A percentile compares a stretch with the other conserved stretches of the same genome.
phyloP scores from a whole-genome alignment of 30 jellyfish, hydroid and myxozoan genomes.

The Pelagia noctiluca region DNA sequence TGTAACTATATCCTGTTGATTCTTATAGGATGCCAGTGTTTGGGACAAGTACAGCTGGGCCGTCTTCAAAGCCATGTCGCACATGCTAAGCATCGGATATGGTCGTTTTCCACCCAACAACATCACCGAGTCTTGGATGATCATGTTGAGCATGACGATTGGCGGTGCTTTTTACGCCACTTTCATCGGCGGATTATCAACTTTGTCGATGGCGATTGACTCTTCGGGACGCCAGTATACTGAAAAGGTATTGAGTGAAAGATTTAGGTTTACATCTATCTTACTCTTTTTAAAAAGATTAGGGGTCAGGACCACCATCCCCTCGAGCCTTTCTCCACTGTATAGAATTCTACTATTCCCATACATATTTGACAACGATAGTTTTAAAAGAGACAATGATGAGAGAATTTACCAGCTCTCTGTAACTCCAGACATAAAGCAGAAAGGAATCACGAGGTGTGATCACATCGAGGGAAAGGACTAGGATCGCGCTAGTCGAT shows the following conservation, averaged over 20 bases:
- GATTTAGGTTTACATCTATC: not conserved
- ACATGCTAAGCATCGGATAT: constrained; percentile 93
- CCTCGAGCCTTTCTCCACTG: too few species aligned
- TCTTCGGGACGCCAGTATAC: constrained; percentile 80
- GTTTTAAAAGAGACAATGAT: too few species aligned
- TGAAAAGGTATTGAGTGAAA: constrained; percentile 84
- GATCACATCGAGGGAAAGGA: too few species aligned
- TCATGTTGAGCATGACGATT: constrained; percentile 77
- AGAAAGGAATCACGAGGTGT: too few species aligned
- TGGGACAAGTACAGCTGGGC: constrained; percentile 91
- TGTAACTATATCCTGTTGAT: too few species aligned
- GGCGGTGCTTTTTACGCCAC: constrained; percentile 97
- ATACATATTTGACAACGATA: too few species aligned
- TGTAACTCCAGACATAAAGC: too few species aligned
- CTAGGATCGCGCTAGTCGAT: too few species aligned
- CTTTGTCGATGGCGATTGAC: constrained; percentile 79
- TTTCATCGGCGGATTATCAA: constrained; percentile 84
- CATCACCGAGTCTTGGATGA: constrained; percentile 73
- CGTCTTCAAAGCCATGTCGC: constrained; percentile 87
- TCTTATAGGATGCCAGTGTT: constrained; percentile 56
- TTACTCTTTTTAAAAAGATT: too few species aligned
- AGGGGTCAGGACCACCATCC: too few species aligned
- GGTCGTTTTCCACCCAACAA: constrained; percentile 86
- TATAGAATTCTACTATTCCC: too few species aligned
- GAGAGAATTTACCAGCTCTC: too few species aligned